Percentiles rank a stretch among this genome's conserved stretches.
These are phyloP conservation scores for Pyrochroa serraticornis DNA, from an alignment of 2,888 invertebrate genomes.

Conservation along the genomic window DNA sequence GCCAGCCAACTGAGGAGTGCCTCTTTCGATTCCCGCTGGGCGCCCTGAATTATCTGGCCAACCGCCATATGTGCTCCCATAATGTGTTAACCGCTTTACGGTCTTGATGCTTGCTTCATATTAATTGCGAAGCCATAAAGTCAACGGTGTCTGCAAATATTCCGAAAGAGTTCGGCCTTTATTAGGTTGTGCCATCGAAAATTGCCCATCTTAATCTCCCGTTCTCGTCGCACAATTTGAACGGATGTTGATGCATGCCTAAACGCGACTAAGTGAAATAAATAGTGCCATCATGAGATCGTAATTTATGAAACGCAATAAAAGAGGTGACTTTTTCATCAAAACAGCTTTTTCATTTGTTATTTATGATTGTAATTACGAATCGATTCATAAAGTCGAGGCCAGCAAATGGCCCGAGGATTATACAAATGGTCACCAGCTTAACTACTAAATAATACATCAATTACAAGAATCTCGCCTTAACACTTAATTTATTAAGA, in stretches of 20 bases:
- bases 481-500: constrained; percentile 44
- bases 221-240: background rate
- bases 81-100: constrained; percentile 34
- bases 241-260: no score
- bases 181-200: constrained; percentile 13
- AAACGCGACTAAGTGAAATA: background rate
- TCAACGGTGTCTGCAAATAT: constrained; percentile 31
- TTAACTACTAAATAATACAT: constrained; percentile 42
- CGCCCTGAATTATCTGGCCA: constrained; percentile 20
- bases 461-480: constrained; percentile 42
- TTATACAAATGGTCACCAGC: constrained; percentile 41
- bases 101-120: constrained; percentile 31
- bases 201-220: constrained; percentile 17
- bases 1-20: constrained; percentile 15
- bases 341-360: constrained; percentile 37
- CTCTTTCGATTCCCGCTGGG: constrained; percentile 3
- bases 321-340: constrained; percentile 26
- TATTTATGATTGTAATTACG: constrained; percentile 43
- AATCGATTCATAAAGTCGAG: constrained; percentile 42
- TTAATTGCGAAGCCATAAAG: constrained; percentile 33
- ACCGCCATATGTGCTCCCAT: constrained; percentile 30
- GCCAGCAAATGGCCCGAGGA: constrained; percentile 28
- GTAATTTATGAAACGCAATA: constrained; percentile 16
- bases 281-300: background rate
- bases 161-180: constrained; percentile 23